Conservation (phyloP, 2,888 invertebrate species). For the Lasius fuliginosus region DNA sequence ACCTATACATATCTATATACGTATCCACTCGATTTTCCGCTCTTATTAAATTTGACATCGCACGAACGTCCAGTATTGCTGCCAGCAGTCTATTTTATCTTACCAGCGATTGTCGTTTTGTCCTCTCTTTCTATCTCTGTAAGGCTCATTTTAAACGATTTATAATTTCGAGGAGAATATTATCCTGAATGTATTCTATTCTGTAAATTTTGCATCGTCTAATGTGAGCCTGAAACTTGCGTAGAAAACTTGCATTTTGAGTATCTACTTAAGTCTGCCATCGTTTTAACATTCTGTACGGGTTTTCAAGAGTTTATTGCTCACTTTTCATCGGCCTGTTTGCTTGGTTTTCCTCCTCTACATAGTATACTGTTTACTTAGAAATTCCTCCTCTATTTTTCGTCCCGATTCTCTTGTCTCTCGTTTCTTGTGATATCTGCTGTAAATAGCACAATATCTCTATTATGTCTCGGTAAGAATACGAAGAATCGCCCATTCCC, state of each 20-base stretch:
- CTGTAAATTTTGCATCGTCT: conserved; percentile 3
- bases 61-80: conserved; percentile 48
- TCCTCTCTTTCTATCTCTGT: conserved; percentile 5
- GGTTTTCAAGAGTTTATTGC: not conserved
- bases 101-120: conserved; percentile 12
- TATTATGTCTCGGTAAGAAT: conserved; percentile 2
- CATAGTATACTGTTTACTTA: conserved; percentile 15
- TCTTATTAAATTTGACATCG: conserved; percentile 34
- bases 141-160: conserved; percentile 8
- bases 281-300: conserved; percentile 13
- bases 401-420: not conserved
- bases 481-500: not conserved
- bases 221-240: not conserved
- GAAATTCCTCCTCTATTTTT: conserved; percentile 17
- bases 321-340: conserved; percentile 1
- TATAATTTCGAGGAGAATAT: not conserved
- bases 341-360: conserved; percentile 16
- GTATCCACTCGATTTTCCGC: conserved; percentile 26
- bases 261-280: conserved; percentile 9
- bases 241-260: conserved; percentile 20
- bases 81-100: conserved; percentile 4
- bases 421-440: not conserved
- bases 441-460: conserved; percentile 15
- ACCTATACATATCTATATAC: not conserved
- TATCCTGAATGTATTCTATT: not conserved